Base-by-base conservation (phyloP, 2,797 vertebrate species). In the Diglossa cyanea region DNA sequence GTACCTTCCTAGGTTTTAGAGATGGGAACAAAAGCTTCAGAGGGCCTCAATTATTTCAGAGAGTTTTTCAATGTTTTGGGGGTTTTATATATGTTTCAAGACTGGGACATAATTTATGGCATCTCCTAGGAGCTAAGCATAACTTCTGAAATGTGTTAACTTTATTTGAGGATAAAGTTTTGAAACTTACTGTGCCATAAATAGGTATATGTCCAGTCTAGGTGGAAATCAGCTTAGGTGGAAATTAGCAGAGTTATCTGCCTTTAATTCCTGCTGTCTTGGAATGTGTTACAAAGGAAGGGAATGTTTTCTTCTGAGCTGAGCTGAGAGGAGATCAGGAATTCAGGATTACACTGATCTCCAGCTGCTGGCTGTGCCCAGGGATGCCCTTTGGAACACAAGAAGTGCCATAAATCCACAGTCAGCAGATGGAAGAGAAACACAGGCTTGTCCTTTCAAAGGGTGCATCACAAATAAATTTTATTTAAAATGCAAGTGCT, bases 371-470 rank as follows among this genome's bases (percentile, higher is more conserved):
- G 3, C 40, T 85, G 73, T 87, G 37, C 74, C 42, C 77, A 82
- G 40, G 11, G 75, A 2, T 7, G 35, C 33, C 4, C 20, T 55
- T 55, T 8, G 58, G 48, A 28, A 1, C 47, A 40, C 21, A 10
- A 18, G 33, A 44, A 1, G 3, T 21, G 9, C 37, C 35, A 2
- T 5, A 31, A 57, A 11, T 33, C 28, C 7, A 2, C 2, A 26
- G 35, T 18, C 50, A n/a, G 11, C 21, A 58, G 55, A 62, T 45
- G 44, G 83, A 47, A 45, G 28, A 50, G 37, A 80, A 31, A 30
- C 28, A 12, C 20, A 53, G 50, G 28, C 25, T 65, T 73, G 35
- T 55, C 24, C 17, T 63, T 85, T 48, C 2, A 23, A 33, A 39
- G 68, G 42, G 12, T 61, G 13, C 63, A 11, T 54, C 39, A 2